These are phyloP conservation scores for Ptychoptera albimana DNA, from an alignment of 2,888 invertebrate genomes.

Conservation along the genomic window DNA sequence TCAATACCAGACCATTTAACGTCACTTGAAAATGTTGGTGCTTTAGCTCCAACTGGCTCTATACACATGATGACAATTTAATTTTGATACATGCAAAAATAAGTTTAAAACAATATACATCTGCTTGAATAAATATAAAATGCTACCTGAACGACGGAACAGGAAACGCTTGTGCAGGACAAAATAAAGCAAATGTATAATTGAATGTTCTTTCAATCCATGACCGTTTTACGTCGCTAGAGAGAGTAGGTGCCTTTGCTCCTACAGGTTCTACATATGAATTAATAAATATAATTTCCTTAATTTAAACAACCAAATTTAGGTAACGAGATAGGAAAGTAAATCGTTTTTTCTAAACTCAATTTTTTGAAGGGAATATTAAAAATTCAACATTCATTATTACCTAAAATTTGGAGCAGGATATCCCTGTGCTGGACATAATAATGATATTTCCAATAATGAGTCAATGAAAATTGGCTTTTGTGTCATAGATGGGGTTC, in stretches of 20 bases:
- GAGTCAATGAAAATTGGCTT: conserved; percentile 22
- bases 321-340: conserved; percentile 32
- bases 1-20: conserved; percentile 48
- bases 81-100: conserved; percentile 2
- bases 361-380: not conserved
- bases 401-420: conserved; percentile 58
- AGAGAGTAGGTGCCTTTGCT: conserved; percentile 54
- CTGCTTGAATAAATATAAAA: conserved; percentile 7
- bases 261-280: conserved; percentile 43
- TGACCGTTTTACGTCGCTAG: conserved; percentile 40
- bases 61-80: conserved; percentile 11
- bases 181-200: conserved; percentile 50
- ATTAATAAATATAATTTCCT: conserved; percentile 18
- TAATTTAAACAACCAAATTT: conserved; percentile 23
- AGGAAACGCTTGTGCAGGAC: conserved; percentile 65
- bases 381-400: not conserved
- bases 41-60: conserved; percentile 56
- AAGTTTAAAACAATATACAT: conserved; percentile 1
- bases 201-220: conserved; percentile 39
- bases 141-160: conserved; percentile 45
- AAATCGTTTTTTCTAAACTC: not conserved
- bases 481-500: conserved; percentile 29
- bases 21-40: conserved; percentile 53
- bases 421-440: conserved; percentile 62
- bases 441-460: conserved; percentile 26